A percentile compares a stretch with the other conserved stretches of the same genome.
These are phyloP conservation scores for Bradysia coprophila DNA, from an alignment of 1,140 invertebrate genomes.

Conservation along the genomic window DNA sequence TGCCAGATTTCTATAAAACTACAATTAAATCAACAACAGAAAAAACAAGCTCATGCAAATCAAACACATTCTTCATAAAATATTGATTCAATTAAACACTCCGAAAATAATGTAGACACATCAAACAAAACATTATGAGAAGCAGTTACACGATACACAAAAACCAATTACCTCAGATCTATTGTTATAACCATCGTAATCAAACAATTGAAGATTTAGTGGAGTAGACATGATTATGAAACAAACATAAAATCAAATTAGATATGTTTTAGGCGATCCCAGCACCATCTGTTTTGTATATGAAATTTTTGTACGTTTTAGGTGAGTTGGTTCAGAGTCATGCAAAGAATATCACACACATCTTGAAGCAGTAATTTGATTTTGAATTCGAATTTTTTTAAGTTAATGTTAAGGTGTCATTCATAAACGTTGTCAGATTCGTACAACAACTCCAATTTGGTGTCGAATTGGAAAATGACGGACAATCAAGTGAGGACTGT, in stretches of 20 bases:
- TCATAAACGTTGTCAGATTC: not conserved
- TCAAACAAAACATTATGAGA: too few species aligned
- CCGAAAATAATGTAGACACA: too few species aligned
- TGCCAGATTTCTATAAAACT: too few species aligned
- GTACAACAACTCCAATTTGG: not conserved
- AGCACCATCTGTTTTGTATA: constrained; percentile 15
- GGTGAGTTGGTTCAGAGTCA: not conserved
- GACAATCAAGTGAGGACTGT: too few species aligned
- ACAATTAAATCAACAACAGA: too few species aligned
- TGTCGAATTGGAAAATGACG: not conserved
- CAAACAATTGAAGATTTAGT: not conserved
- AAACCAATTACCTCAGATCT: not conserved
- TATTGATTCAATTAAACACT: too few species aligned
- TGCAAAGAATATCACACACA: not conserved
- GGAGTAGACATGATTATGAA: not conserved
- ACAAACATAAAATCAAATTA: constrained; percentile 13
- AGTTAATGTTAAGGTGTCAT: too few species aligned
- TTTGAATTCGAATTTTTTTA: too few species aligned
- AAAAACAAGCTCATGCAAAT: too few species aligned
- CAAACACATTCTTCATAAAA: too few species aligned
- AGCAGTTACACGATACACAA: too few species aligned
- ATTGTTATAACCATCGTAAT: not conserved
- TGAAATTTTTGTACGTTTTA: not conserved
- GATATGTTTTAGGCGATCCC: constrained; percentile 23
- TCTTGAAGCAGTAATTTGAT: too few species aligned